Base-by-base conservation (phyloP, 1,140 invertebrate species). In the Rhagoletis pomonella region DNA sequence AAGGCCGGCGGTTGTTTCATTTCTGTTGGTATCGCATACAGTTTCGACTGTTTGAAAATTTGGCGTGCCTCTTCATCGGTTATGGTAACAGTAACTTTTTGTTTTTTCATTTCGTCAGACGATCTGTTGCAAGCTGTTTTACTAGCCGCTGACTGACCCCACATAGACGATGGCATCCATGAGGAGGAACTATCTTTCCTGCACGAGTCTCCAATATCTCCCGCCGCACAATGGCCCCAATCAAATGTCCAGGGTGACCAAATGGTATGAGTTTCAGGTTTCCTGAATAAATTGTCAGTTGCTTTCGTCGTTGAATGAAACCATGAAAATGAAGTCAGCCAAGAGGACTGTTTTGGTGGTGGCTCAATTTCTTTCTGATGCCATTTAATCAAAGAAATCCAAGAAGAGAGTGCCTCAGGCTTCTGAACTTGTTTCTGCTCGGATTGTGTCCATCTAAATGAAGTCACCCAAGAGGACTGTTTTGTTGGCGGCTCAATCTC, bases 1-100 rank as follows among this genome's bases (percentile, higher is more conserved):
- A 86, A 29, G 0, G 90, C 87, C 7, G 91, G 91, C 10, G 91
- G 91, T 55, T 91, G 89, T 65, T 91, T 92, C 90, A 92, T 91
- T 84, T 92, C 91, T 4, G 88, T 89, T 64, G 91, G 90, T 4
- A 91, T 89, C 19, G 90, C 89, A 60, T 89, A 90, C 4, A 91
- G 89, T 10, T 89, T 89, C 0, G 89, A 89, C 12, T 65, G 88
- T 4, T 89, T 47, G 62, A 89, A 92, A 29, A 92, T 92, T 67
- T 90, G 88, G 6, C 90, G 89, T n/a, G 89, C 90, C 67, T 92
- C 89, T 44, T 88, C 87, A 58, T 92, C 91, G 7, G 50, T 64
- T 19, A 86, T 42, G 39, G 87, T 17, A 5, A 60, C 59, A 39
- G 55, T 85, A 39, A 60, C 42, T 10, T 62, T 62, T 42, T 85